phyloP scores from a whole-genome alignment of 2,888 invertebrate genomes.

The Leptinotarsa rubiginosa region DNA sequence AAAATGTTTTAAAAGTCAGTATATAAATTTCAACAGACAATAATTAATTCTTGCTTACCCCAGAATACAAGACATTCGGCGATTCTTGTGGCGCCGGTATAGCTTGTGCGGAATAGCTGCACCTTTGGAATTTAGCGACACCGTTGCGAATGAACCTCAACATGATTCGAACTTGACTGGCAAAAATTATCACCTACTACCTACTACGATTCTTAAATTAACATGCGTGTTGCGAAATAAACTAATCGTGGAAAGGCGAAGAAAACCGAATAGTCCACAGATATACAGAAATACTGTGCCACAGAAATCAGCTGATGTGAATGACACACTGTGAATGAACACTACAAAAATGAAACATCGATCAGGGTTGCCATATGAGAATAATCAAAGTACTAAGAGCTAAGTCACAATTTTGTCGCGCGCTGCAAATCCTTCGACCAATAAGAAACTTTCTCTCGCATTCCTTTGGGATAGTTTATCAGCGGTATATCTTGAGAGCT shows the following conservation, averaged over 20 bases:
- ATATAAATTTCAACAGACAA: no score
- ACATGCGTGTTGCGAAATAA: no score
- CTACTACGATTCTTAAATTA: no score
- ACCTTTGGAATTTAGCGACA: conserved; percentile 62
- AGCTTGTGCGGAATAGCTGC: conserved; percentile 67
- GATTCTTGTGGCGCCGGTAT: conserved; percentile 75
- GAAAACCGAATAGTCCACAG: background rate
- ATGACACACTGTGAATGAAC: background rate
- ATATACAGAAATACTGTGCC: no score
- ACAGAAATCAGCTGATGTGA: no score
- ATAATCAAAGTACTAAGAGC: no score
- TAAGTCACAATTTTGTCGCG: no score
- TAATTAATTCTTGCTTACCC: conserved; percentile 69
- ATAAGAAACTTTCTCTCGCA: no score
- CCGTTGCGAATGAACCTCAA: conserved; percentile 48
- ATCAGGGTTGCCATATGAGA: background rate
- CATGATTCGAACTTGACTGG: conserved; percentile 32
- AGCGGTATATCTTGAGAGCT: no score
- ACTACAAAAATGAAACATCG: background rate
- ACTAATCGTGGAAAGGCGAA: background rate
- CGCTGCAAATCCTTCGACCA: no score
- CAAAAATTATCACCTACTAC: background rate
- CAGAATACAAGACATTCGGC: conserved; percentile 83
- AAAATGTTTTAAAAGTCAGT: no score
- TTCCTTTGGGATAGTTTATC: no score